Evolutionary conservation across 2,797 vertebrate genomes (phyloP).

Genomic region (Adelosebastes latens): DNA sequence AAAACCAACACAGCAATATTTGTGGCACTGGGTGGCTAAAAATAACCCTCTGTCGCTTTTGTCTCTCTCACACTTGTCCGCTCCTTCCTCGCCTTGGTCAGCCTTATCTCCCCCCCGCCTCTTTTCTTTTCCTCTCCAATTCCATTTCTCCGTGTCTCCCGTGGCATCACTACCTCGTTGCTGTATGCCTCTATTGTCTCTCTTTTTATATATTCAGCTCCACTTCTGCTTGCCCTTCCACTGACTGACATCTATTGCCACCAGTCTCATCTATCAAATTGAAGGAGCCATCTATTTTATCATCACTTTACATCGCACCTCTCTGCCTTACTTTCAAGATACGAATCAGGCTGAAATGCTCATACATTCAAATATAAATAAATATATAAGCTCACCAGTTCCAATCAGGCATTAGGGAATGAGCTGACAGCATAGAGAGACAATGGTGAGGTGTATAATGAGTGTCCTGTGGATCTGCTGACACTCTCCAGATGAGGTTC

Average conservation of each 20-base stretch:
- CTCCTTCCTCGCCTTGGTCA: constrained; percentile 23
- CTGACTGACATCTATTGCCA: constrained; percentile 14
- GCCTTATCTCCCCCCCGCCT: constrained; percentile 21
- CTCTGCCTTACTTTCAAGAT: background rate
- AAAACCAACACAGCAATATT: constrained; percentile 35
- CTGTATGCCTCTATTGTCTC: constrained; percentile 9
- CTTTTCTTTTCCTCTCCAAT: constrained; percentile 21
- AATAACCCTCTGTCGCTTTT: constrained; percentile 56
- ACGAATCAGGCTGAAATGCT: background rate
- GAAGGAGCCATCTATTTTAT: constrained; percentile 16
- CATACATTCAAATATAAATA: background rate
- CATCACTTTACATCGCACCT: background rate
- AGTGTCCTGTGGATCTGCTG: constrained; percentile 14
- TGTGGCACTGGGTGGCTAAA: constrained; percentile 41
- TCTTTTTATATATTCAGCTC: constrained; percentile 44
- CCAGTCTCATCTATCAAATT: constrained; percentile 2
- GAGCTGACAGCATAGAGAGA: background rate
- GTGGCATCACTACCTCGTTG: background rate
- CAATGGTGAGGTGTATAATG: constrained; percentile 8
- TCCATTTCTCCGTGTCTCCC: constrained; percentile 14
- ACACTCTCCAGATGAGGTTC: constrained; percentile 19
- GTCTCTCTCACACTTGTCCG: constrained; percentile 29
- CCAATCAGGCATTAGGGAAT: background rate
- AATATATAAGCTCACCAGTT: background rate
- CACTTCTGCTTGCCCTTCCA: constrained; percentile 15